Conservation (phyloP, 2,113 vertebrate genomes). For the Lathamus discolor region DNA sequence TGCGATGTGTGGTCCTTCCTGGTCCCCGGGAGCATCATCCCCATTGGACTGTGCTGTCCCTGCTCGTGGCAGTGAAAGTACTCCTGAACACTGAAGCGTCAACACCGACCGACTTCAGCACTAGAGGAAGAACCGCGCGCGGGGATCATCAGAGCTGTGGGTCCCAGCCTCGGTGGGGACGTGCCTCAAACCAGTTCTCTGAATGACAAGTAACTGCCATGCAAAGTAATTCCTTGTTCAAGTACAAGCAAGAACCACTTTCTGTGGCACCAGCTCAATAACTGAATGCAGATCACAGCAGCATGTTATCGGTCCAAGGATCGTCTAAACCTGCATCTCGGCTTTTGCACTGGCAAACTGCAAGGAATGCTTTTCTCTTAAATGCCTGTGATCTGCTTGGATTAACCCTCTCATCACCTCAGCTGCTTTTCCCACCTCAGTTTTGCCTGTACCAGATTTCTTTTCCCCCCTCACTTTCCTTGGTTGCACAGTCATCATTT, state of each 20-base stretch:
- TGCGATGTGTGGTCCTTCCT: not conserved
- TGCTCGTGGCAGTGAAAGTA: not conserved
- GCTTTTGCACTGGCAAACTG: not conserved
- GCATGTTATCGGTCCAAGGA: not conserved
- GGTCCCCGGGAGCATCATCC: not conserved
- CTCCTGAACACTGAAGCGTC: not conserved
- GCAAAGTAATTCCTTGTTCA: not conserved
- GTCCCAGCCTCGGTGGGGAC: not conserved
- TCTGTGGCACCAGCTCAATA: not conserved
- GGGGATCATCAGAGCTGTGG: not conserved
- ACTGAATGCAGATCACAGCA: not conserved
- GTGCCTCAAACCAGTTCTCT: not conserved
- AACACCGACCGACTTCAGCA: not conserved
- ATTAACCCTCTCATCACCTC: not conserved
- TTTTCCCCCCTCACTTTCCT: not conserved
- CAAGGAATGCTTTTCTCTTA: not conserved
- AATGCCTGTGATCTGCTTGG: not conserved
- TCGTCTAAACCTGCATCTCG: not conserved
- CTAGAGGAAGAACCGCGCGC: not conserved
- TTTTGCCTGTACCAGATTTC: not conserved
- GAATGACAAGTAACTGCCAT: not conserved
- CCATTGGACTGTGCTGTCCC: fast-evolving
- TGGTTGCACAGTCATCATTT: not conserved
- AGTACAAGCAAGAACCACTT: not conserved
- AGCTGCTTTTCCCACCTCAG: not conserved